Base-by-base conservation (phyloP, 2,797 vertebrate species). In the Oophaga sylvatica region DNA sequence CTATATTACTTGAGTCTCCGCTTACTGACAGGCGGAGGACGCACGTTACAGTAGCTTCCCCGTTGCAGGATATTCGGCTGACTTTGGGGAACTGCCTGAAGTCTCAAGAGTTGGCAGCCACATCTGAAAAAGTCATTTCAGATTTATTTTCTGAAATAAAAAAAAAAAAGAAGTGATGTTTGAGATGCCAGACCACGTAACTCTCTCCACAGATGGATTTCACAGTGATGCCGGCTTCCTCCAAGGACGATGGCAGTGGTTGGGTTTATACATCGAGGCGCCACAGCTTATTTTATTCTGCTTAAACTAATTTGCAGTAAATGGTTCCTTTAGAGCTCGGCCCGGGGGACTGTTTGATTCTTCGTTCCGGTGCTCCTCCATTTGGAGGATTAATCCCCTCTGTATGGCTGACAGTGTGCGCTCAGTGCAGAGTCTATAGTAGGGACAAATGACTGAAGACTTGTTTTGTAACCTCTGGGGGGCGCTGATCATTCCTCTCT, bases 261-360 rank as follows among this genome's bases (percentile, higher is more conserved):
- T 75, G 88, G 48, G 77, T 83, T 86, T 86, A 84, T 89, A 77
- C 84, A 56, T 68, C 8, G 75, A 80, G 88, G 88, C 88, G 88
- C 88, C 88, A 89, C 84, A 19, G 84, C 65, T 71, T 89, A 89
- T 87, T 87, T 87, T 80, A 83, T 83, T 60, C 80, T 80, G 86
- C 84, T 80, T 89, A 87, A 80, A 80, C 88, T 89, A 86, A 89
- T 89, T 89, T 83, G 84, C 88, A 86, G 88, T 87, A 89, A 89
- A 89, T 86, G 77, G 75, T 87, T 89, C 84, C 73, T 83, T 87
- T 80, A 63, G 80, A 86, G 84, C 63, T 11, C 84, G 57, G 88
- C 73, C 80, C 70, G 31, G 53, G 84, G 81, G 80, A 78, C 70
- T 65, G 73, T 83, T 86, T 87, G 80, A 83, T 83, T 63, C 88